Evolutionary conservation across 2,888 invertebrate species (phyloP).

Genomic region (Meganola albula): DNA sequence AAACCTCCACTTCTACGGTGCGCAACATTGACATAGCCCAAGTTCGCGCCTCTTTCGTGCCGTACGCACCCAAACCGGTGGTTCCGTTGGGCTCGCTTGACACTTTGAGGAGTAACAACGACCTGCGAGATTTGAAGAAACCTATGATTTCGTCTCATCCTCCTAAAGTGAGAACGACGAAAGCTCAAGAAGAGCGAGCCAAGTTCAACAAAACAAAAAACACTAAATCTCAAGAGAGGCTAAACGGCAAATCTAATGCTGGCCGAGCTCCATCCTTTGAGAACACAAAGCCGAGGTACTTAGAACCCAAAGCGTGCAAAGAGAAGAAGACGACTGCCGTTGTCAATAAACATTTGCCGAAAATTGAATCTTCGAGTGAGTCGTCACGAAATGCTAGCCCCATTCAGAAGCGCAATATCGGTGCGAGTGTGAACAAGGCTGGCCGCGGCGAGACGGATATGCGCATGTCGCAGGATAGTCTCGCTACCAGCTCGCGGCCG

Average conservation of each 20-base stretch:
- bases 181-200: conserved; percentile 63
- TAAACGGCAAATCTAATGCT: conserved; percentile 20
- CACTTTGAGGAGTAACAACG: conserved; percentile 27
- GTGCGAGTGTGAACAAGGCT: conserved; percentile 43
- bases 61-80: conserved; percentile 47
- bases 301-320: conserved; percentile 70
- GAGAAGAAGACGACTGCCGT: conserved; percentile 37
- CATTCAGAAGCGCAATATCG: conserved; percentile 60
- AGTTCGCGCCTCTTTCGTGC: conserved; percentile 55
- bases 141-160: conserved; percentile 19
- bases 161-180: conserved; percentile 58
- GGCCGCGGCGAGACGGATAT: conserved; percentile 49
- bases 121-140: conserved; percentile 34
- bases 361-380: conserved; percentile 79
- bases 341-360: conserved; percentile 57
- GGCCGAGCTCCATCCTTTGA: conserved; percentile 31
- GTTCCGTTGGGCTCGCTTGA: conserved; percentile 26
- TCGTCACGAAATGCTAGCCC: conserved; percentile 85
- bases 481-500: conserved; percentile 61
- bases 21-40: conserved; percentile 51
- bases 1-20: conserved; percentile 20
- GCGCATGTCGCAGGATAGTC: conserved; percentile 67
- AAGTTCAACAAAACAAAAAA: conserved; percentile 55
- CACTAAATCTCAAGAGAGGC: conserved; percentile 37
- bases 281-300: conserved; percentile 77